Evolutionary conservation across 2,888 invertebrate genomes (phyloP), one percentile per base, ranked within the genome.

Genomic region (Boloria euphrosyne): DNA sequence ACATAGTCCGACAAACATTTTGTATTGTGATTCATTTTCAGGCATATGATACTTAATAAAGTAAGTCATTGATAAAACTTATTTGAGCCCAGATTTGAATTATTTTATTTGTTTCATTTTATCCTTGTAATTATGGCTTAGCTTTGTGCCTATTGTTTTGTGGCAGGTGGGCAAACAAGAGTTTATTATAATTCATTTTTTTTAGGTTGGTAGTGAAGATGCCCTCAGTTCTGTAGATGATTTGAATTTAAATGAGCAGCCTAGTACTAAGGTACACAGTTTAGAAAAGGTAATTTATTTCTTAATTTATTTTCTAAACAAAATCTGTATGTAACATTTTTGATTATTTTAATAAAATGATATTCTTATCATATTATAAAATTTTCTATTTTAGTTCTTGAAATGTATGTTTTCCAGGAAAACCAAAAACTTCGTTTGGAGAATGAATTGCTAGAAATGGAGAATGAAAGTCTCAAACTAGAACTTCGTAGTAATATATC

Each of bases 201-300:
- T 79, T 7, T 77, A 94, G 94, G 82, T 94, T 71, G 94, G 94
- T 53, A 94, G 94, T 81, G 94, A 94, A 76, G 94, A 94, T 80
- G 94, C 94, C 0, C 79, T 94, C 5, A 94, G 94, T 84, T 92
- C 93, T 72, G 87, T 90, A 55, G 93, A 92, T 73, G 92, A 93
- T 70, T 77, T 90, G 62, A 85, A 91, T 77, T 72, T 91, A 7
- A 87, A 87, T 70, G 92, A 92, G 72, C 92, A 91, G 73, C 80
- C 91, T 59, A 84, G 84, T 77, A 80, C 87, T 59, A 91, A 90
- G 75, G 85, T 83, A 65, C 88, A 89, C 65, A 81, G 81, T 44
- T 80, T 90, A 76, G 92, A 93, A 80, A 89, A 90, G 87, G 93
- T 92, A 79, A 77, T 44, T 5, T 7, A 46, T n/a, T n/a, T n/a